Conservation (phyloP, 64 coral and sea anemone species). For the Montipora cactus region DNA sequence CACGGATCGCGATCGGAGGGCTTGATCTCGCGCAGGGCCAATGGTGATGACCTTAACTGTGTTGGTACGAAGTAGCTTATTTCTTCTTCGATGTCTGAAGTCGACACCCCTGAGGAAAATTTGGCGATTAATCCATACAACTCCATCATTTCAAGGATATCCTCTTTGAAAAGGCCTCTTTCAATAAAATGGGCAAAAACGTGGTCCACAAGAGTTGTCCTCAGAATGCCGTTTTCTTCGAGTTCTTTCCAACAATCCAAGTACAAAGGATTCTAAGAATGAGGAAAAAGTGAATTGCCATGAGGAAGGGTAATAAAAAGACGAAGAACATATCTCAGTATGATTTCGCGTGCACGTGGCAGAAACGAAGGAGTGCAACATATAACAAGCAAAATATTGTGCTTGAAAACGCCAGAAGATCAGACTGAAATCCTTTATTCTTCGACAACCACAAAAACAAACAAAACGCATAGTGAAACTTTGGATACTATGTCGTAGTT, state of each 20-base stretch:
- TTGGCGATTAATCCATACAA: constrained; percentile 61
- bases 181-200: constrained; percentile 37
- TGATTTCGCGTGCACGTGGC: no score
- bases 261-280: constrained; percentile 31
- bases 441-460: no score
- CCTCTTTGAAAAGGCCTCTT: constrained; percentile 17
- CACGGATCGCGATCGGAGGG: constrained; percentile 36
- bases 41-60: constrained; percentile 46
- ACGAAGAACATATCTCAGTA: no score
- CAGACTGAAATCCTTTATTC: no score
- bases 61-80: constrained; percentile 54
- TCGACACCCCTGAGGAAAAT: neutral
- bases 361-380: no score
- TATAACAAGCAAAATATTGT: no score
- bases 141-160: constrained; percentile 70
- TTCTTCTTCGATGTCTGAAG: neutral
- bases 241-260: constrained; percentile 32
- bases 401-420: no score
- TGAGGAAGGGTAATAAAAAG: no score
- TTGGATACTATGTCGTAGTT: no score
- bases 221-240: constrained; percentile 55
- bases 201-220: constrained; percentile 51
- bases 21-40: constrained; percentile 18
- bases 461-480: no score
- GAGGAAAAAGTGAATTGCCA: neutral